Percentiles rank a stretch among this genome's conserved stretches.
phyloP scores from a whole-genome alignment of 2,797 vertebrate species.

The Nasua narica region DNA sequence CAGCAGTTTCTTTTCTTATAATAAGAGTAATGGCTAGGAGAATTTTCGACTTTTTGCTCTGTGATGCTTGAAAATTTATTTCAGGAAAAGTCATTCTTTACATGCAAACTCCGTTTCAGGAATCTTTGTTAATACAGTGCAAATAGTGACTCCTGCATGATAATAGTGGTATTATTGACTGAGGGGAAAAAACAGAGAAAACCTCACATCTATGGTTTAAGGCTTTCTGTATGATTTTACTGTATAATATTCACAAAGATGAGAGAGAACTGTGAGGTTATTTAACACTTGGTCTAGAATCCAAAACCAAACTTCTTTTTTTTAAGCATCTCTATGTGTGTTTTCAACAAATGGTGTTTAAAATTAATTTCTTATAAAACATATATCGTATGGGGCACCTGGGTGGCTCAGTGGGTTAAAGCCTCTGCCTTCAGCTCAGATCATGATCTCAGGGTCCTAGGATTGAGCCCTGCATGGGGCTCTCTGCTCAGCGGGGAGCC shows the following conservation, averaged over 20 bases:
- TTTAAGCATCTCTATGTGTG: neutral
- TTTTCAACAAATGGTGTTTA: slow-evolving; percentile 19
- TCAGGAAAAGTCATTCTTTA: neutral
- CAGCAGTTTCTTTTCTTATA: neutral
- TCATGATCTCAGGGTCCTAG: no score
- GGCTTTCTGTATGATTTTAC: neutral
- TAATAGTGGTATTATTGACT: neutral
- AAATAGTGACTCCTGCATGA: neutral
- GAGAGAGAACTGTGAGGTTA: neutral
- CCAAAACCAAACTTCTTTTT: neutral
- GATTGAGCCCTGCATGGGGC: no score
- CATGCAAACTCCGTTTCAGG: neutral
- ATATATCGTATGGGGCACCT: neutral
- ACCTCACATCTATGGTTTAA: slow-evolving; percentile 2
- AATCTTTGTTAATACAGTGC: neutral
- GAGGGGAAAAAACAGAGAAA: neutral
- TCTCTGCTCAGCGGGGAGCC: no score
- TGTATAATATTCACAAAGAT: neutral
- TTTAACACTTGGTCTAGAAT: slow-evolving; percentile 16
- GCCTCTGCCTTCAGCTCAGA: no score
- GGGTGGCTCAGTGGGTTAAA: no score
- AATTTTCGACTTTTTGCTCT: neutral
- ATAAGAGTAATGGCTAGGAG: neutral
- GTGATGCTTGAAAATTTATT: neutral
- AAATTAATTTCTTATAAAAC: neutral